Evolutionary conservation across 2,888 invertebrate species (phyloP).

Genomic region (Drosophila rubida): DNA sequence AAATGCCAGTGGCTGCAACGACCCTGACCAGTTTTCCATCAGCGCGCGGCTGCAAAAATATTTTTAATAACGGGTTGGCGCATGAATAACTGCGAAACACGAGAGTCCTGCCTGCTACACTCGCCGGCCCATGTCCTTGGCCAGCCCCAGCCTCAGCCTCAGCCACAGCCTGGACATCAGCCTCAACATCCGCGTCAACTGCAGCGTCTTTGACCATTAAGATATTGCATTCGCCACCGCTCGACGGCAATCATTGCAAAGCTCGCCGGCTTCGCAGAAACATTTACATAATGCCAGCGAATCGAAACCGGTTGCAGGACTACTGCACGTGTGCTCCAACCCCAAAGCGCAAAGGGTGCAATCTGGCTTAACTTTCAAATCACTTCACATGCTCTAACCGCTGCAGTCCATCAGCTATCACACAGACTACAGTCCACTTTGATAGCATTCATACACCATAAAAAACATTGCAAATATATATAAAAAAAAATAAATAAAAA

Average conservation of each 20-base stretch:
- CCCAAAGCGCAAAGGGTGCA: slow-evolving; percentile 30
- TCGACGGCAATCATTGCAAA: slow-evolving; percentile 31
- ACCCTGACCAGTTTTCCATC: slow-evolving; percentile 59
- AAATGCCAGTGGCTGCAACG: slow-evolving; percentile 30
- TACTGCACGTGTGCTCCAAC: slow-evolving; percentile 14
- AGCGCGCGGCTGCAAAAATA: slow-evolving; percentile 60
- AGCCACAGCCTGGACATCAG: background rate
- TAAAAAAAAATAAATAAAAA: too few relatives aligned
- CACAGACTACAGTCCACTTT: too few relatives aligned
- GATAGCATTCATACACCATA: too few relatives aligned
- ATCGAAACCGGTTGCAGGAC: slow-evolving; percentile 27
- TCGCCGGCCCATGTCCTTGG: slow-evolving; percentile 56
- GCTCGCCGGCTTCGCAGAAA: slow-evolving; percentile 3
- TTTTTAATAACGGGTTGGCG: slow-evolving; percentile 69
- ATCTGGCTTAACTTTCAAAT: background rate
- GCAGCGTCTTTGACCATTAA: slow-evolving; percentile 66
- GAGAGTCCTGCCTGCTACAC: slow-evolving; percentile 38
- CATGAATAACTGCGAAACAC: slow-evolving; percentile 74
- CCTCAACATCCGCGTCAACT: background rate
- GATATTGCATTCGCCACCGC: slow-evolving; percentile 56
- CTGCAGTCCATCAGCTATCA: too few relatives aligned
- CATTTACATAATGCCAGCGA: slow-evolving; percentile 44
- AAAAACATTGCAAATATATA: too few relatives aligned
- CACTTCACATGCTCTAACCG: background rate
- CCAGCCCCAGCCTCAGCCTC: background rate